Evolutionary conservation across 2,888 invertebrate genomes (phyloP), one percentile per base, ranked within the genome.

Genomic region (Iphiclides podalirius): DNA sequence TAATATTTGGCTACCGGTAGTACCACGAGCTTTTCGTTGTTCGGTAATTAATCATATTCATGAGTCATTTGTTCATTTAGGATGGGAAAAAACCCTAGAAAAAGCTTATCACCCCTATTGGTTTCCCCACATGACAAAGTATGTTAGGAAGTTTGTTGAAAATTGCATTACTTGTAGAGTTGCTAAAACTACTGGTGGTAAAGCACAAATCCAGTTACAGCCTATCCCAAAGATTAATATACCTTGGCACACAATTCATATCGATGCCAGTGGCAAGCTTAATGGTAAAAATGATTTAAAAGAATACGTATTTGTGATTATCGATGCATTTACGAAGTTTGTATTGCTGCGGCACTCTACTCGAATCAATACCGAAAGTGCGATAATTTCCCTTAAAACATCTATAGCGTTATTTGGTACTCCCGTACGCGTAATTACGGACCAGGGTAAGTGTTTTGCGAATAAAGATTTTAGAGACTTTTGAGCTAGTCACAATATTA

Each of bases 101-200:
- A 61, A 66, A 38, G 14, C 55, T 0, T 65, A 58, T 28, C 51
- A 61, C 2, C 45, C 53, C 15, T 68, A 64, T 38, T 68, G 67
- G 66, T 67, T 68, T 36, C 50, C 41, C 0, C 36, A 48, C 4
- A 67, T 66, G 59, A 17, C 55, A 0, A 55, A 56, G 28, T 63
- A 55, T 39, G 63, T 67, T 1, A 35, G 61, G 16, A 66, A 65
- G 43, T 68, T 67, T 47, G 57, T 63, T 1, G 61, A 67, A 1
- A 65, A 60, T 31, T 70, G 69, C 43, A 42, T 66, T 1, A 69
- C 65, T 2, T 70, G 70, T 47, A 63, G 54, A 52, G 17, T 64
- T 4, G 53, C 66, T 0, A 70, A 70, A 44, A 52, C 60, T 1
- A 9, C 39, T 4, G 61, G 66, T 4, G 71, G 70, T 4, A 62